These are phyloP conservation scores for Apeira syringaria DNA, from an alignment of 2,888 invertebrate genomes.

Conservation along the genomic window DNA sequence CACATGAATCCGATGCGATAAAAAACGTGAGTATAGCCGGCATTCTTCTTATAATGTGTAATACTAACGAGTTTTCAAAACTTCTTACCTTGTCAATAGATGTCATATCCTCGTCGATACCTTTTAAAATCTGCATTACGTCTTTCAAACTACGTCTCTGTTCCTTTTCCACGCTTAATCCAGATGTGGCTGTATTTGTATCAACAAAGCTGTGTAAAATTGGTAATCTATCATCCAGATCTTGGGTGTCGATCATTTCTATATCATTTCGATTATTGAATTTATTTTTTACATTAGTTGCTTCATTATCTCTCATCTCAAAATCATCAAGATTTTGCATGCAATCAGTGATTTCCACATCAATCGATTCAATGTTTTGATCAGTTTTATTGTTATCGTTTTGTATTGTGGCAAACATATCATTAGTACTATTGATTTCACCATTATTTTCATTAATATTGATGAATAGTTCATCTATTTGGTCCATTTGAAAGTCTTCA, in stretches of 20 bases:
- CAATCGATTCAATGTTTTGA: not conserved
- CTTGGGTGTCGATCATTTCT: constrained; percentile 3
- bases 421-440: constrained; percentile 12
- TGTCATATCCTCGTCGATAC: constrained; percentile 4
- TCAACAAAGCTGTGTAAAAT: constrained; percentile 13
- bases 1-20: too few species aligned
- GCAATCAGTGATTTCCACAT: not conserved
- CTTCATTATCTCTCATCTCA: not conserved
- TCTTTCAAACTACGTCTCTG: constrained; percentile 13
- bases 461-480: constrained; percentile 22
- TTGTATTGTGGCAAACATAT: constrained; percentile 8
- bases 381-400: constrained; percentile 5
- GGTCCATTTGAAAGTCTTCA: constrained; percentile 51
- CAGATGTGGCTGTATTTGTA: not conserved
- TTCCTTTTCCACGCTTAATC: constrained; percentile 3
- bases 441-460: constrained; percentile 25
- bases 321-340: not conserved
- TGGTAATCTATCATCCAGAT: constrained; percentile 12
- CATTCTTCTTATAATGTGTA: too few species aligned
- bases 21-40: too few species aligned
- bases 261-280: constrained; percentile 4
- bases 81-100: constrained; percentile 16
- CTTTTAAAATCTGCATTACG: constrained; percentile 18
- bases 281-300: constrained; percentile 1
- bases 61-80: not conserved